Evolutionary conservation across 2,113 vertebrate species (phyloP).

Genomic region (Cardinalis cardinalis): DNA sequence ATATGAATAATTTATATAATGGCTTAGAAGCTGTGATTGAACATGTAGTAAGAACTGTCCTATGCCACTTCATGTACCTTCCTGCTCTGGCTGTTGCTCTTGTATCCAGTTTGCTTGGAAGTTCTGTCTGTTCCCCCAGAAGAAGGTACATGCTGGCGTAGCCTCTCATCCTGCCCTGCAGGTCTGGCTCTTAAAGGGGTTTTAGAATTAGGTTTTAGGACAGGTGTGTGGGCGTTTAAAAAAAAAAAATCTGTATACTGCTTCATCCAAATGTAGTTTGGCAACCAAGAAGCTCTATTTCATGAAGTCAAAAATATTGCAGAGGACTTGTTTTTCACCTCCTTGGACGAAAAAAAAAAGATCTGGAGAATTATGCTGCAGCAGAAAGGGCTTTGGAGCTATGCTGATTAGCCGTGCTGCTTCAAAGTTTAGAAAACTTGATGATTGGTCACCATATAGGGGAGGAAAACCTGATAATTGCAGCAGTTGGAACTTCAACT

Average conservation of each 20-base stretch:
- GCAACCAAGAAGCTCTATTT: neutral
- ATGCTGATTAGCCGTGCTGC: neutral
- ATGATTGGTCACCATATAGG: neutral
- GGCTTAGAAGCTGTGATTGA: neutral
- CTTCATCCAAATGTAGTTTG: neutral
- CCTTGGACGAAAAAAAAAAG: neutral
- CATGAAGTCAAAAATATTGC: neutral
- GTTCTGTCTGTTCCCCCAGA: fast-evolving
- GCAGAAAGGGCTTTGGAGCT: neutral
- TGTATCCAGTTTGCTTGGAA: neutral
- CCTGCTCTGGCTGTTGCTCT: neutral
- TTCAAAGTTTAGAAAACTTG: neutral
- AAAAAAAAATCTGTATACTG: neutral
- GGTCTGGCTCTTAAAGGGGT: neutral
- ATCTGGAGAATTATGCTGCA: neutral
- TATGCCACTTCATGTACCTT: neutral
- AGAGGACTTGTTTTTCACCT: neutral
- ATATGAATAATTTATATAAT: neutral
- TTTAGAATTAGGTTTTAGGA: neutral
- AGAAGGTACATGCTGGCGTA: neutral
- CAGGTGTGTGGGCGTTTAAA: neutral
- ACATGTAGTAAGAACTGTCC: neutral
- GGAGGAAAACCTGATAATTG: neutral
- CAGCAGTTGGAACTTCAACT: neutral
- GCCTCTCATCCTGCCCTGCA: neutral